Conservation (phyloP, 2,888 invertebrate genomes). For the Griposia aprilina region DNA sequence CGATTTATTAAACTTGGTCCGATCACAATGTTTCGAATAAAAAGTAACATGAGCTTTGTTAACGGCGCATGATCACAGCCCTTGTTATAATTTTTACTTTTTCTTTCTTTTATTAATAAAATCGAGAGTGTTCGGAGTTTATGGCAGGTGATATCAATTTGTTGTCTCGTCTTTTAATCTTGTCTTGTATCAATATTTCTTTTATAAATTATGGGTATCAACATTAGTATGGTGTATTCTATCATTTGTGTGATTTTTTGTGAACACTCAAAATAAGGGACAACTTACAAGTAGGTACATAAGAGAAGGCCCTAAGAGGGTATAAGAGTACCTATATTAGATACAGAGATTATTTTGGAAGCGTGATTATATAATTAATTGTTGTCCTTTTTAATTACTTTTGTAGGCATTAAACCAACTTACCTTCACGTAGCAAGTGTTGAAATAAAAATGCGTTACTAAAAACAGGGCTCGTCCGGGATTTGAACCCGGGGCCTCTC, state of each 20-base stretch:
- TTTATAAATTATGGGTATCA: constrained; percentile 16
- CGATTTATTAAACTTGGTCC: constrained; percentile 84
- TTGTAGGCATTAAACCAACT: no score
- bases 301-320: no score
- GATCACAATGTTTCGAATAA: constrained; percentile 80
- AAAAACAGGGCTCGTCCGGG: constrained; percentile 53
- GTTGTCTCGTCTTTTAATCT: constrained; percentile 49
- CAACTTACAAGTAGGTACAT: no score
- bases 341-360: no score
- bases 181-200: constrained; percentile 32
- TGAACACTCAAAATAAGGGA: background rate
- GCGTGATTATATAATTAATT: no score
- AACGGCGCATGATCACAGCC: constrained; percentile 57
- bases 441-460: no score
- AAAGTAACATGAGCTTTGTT: constrained; percentile 77
- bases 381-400: no score
- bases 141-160: constrained; percentile 64
- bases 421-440: no score
- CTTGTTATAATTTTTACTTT: constrained; percentile 68
- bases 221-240: background rate
- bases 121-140: constrained; percentile 59
- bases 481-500: constrained; percentile 57
- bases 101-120: constrained; percentile 64
- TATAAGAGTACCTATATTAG: no score
- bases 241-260: background rate